A percentile compares a stretch with the other conserved stretches of the same genome.
Evolutionary conservation across 2,113 vertebrate species (phyloP).

Genomic region (Callospermophilus lateralis): DNA sequence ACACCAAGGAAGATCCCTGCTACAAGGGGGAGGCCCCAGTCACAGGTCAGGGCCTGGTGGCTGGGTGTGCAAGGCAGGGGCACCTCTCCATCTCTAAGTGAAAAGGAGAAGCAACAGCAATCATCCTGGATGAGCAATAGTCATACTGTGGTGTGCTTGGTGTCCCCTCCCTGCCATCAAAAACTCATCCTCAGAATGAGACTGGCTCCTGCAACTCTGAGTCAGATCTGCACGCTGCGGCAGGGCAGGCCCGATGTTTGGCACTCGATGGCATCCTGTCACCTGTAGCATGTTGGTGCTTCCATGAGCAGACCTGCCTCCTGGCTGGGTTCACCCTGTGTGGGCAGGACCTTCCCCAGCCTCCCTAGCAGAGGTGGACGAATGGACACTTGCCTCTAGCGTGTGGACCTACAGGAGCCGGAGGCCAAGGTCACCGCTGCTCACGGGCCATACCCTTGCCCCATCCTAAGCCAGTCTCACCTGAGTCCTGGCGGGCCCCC

Average conservation of each 20-base stretch:
- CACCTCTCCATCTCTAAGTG: background rate
- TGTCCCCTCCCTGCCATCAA: background rate
- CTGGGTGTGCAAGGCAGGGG: background rate
- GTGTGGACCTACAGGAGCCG: fast-evolving
- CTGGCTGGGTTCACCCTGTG: background rate
- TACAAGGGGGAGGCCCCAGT: background rate
- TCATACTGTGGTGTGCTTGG: fast-evolving
- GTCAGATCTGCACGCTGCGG: fast-evolving
- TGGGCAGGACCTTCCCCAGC: fast-evolving
- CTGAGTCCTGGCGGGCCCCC: background rate
- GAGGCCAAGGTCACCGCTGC: background rate
- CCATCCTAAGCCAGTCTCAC: fast-evolving
- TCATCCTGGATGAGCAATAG: background rate
- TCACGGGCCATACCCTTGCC: background rate
- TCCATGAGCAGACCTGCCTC: background rate
- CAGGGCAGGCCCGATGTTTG: background rate
- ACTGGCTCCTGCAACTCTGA: fast-evolving
- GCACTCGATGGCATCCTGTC: fast-evolving
- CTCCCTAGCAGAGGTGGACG: background rate
- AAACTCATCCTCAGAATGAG: background rate
- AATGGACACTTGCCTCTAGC: background rate
- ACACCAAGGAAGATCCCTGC: background rate
- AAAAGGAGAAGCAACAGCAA: background rate
- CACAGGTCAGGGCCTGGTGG: background rate
- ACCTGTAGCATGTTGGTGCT: background rate